Conservation (phyloP, 1,140 invertebrate genomes). For the Euglossa dilemma region DNA sequence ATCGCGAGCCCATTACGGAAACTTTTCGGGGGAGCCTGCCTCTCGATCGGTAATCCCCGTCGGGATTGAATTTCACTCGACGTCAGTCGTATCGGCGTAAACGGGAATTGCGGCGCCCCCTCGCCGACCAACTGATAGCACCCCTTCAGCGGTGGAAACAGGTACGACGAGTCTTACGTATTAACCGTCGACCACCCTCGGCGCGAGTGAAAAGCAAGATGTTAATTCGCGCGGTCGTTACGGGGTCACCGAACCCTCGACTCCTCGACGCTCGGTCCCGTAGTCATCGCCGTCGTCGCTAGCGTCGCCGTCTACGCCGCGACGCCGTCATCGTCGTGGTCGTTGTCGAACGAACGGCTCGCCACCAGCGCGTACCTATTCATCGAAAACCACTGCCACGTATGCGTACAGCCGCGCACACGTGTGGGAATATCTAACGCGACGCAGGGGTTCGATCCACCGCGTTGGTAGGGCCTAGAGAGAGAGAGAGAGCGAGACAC, state of each 20-base stretch:
- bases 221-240: conserved; percentile 75
- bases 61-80: conserved; percentile 36
- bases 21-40: conserved; percentile 30
- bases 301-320: conserved; percentile 6
- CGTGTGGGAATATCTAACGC: conserved; percentile 1
- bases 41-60: conserved; percentile 8
- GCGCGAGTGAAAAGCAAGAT: conserved; percentile 50
- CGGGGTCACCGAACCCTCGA: conserved; percentile 74
- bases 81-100: conserved; percentile 33
- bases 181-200: conserved; percentile 10
- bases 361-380: conserved; percentile 69
- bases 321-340: conserved; percentile 16
- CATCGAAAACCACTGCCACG: conserved; percentile 66
- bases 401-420: conserved; percentile 24
- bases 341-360: conserved; percentile 65
- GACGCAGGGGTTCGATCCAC: conserved; percentile 15
- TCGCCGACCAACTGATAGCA: conserved; percentile 27
- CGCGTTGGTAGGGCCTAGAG: neutral
- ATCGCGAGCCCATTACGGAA: conserved; percentile 39
- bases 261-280: conserved; percentile 42
- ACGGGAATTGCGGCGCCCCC: neutral
- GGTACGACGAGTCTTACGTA: conserved; percentile 25
- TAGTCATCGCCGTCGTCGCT: conserved; percentile 57
- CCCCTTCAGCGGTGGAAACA: neutral
- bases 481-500: neutral